Conservation (phyloP, 2,113 vertebrate species). For the Nesogale talazaci region DNA sequence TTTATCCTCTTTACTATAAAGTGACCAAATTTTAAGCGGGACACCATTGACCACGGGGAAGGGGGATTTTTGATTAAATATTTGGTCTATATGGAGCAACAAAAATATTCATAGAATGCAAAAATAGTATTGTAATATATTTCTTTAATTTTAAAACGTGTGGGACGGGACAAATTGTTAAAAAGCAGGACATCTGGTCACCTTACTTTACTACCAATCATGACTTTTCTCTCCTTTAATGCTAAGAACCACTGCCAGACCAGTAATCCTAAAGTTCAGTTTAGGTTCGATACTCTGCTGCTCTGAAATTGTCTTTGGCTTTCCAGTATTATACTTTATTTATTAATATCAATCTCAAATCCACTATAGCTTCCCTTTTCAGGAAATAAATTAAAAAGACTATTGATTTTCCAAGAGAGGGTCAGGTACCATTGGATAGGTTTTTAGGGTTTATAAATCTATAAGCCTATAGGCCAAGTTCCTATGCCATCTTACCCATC, state of each 20-base stretch:
- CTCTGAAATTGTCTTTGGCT: background rate
- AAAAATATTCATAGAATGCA: no score
- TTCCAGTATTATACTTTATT: background rate
- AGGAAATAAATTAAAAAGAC: slow-evolving; percentile 13
- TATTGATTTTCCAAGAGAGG: background rate
- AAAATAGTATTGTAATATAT: no score
- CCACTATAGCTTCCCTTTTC: background rate
- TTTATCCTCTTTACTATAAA: no score
- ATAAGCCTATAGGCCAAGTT: background rate
- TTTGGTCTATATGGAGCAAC: no score
- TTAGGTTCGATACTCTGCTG: background rate
- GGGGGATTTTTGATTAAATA: no score
- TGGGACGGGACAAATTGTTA: no score
- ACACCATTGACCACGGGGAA: no score
- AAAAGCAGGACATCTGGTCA: no score
- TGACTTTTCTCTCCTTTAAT: background rate
- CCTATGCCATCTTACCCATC: background rate
- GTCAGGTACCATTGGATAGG: background rate
- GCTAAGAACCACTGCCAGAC: background rate
- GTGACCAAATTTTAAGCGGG: no score
- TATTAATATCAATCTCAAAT: background rate
- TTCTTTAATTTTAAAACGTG: no score
- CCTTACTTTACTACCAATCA: background rate
- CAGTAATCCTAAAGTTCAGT: background rate
- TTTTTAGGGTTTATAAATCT: no score